Base-by-base conservation (phyloP, 2,797 vertebrate species). In the Numenius phaeopus region DNA sequence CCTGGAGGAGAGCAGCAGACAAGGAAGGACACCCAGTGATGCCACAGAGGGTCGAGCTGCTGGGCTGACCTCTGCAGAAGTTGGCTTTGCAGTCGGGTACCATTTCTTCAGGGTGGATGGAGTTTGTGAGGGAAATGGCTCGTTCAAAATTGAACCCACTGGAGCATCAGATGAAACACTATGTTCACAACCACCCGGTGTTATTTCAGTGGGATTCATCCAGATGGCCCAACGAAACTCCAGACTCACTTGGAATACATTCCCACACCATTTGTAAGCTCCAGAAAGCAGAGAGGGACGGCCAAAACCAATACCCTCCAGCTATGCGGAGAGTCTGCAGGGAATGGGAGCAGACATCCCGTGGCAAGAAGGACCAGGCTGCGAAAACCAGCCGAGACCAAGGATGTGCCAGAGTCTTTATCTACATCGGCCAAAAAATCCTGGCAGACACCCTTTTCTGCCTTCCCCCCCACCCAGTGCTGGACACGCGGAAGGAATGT, bases 101-200 rank as follows among this genome's bases (percentile, higher is more conserved):
- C 11, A 0, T 22, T 7, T 30, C 58, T 49, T 72, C 49, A 21
- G 5, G 1, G 0, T 3, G 17, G 49, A 17, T 8, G 12, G 42
- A 87, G 47, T 5, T 26, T 13, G 26, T 19, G 34, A 49, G 37
- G 66, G 46, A 64, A 87, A 80, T 0, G 2, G n/a, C 14, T 42
- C 0, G 7, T 10, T 77, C 57, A 67, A 61, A 78, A 57, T 0
- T 2, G 21, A 77, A 54, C 20, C 34, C 52, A 7, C 16, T 0
- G 12, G 42, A 72, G 54, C 29, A 46, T 18, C 62, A 47, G 40
- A 40, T 0, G 8, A 37, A 80, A 57, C 32, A 8, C 10, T 4
- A 12, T 1, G 3, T 29, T 40, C 65, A 42, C 42, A 75, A 1
- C 11, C 66, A 40, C 32, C 20, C 42, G 5, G 21, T 5, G 46